Evolutionary conservation across 2,888 invertebrate genomes (phyloP).

Genomic region (Tortrix viridana): DNA sequence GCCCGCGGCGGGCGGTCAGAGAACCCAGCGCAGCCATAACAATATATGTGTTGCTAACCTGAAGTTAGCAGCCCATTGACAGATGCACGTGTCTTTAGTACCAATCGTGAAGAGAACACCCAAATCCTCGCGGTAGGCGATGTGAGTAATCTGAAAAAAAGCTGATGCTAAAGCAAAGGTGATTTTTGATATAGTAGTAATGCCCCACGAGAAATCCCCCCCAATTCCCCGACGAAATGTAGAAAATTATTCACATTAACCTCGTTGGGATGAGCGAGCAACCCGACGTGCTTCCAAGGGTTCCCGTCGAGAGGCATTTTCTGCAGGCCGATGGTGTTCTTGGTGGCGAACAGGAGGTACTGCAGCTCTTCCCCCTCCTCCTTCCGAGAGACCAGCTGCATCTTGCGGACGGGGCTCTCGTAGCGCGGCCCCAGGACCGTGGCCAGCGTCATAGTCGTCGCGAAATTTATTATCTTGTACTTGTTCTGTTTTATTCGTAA

Average conservation of each 20-base stretch:
- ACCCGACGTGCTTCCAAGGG: slow-evolving; percentile 86
- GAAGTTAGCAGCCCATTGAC: slow-evolving; percentile 70
- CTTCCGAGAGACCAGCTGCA: slow-evolving; percentile 65
- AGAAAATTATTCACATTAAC: too few relatives aligned
- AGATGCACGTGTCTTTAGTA: slow-evolving; percentile 61
- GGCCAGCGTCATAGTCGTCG: slow-evolving; percentile 86
- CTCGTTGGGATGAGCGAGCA: slow-evolving; percentile 87
- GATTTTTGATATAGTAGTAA: too few relatives aligned
- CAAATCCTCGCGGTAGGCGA: slow-evolving; percentile 65
- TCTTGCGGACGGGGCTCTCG: slow-evolving; percentile 82
- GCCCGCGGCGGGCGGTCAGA: too few relatives aligned
- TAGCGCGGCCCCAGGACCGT: slow-evolving; percentile 88
- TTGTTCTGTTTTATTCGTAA: slow-evolving; percentile 79
- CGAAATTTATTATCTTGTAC: slow-evolving; percentile 86
- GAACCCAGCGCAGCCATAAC: too few relatives aligned
- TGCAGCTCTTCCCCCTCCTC: slow-evolving; percentile 51
- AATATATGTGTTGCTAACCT: slow-evolving; percentile 49
- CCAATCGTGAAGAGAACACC: slow-evolving; percentile 70
- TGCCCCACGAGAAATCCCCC: too few relatives aligned
- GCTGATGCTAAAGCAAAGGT: neutral
- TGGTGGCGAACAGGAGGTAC: slow-evolving; percentile 86
- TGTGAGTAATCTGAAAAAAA: slow-evolving; percentile 54
- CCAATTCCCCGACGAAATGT: too few relatives aligned
- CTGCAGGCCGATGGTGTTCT: slow-evolving; percentile 87
- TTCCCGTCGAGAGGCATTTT: slow-evolving; percentile 89